Base-by-base conservation (phyloP, 2,888 invertebrate species). In the Magallana nippona region DNA sequence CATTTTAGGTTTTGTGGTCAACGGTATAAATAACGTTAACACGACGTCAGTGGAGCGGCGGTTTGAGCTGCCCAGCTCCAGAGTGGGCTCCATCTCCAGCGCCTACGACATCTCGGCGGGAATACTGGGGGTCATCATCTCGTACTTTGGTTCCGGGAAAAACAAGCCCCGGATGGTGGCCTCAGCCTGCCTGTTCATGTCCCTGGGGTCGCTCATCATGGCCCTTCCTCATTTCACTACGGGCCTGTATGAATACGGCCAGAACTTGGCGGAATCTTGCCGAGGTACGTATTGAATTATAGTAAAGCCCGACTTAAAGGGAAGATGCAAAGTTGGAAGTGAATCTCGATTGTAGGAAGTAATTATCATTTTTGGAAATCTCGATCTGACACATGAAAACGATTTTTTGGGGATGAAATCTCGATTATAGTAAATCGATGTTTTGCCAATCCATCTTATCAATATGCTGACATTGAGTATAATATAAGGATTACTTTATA, bases 171-270 rank as follows among this genome's bases (percentile, higher is more conserved):
- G 94, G 56, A 96, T 95, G 96, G 95, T 97, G 81, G 97, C 97
- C 19, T 95, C 96, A 93, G 97, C 97, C 0, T 95, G 96, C 86
- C 95, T 97, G 81, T 94, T 97, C 82, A 96, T 97, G 96, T 97
- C 94, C 0, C 79, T 94, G 5, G 93, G 95, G 1, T 95, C 97
- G 1, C 94, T 97, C 84, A 95, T 97, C 81, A 98, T 97, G 94
- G 96, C 97, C 0, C 93, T 97, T 83, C 97, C 98, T 0, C 97
- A 97, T 92, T 97, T 97, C 94, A 94, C 97, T 44, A 96, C 96
- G 1, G 96, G 96, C 0, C 95, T 95, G 0, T 97, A 97, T 93
- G 86, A 90, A 58, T 90, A 91, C 86, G 91, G 92, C 10, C 86
- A 90, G 78, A 87, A 90, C 58, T 79, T 87, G 19, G 82, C 85